Conservation (phyloP, 1,140 invertebrate genomes). For the Cepaea nemoralis region DNA sequence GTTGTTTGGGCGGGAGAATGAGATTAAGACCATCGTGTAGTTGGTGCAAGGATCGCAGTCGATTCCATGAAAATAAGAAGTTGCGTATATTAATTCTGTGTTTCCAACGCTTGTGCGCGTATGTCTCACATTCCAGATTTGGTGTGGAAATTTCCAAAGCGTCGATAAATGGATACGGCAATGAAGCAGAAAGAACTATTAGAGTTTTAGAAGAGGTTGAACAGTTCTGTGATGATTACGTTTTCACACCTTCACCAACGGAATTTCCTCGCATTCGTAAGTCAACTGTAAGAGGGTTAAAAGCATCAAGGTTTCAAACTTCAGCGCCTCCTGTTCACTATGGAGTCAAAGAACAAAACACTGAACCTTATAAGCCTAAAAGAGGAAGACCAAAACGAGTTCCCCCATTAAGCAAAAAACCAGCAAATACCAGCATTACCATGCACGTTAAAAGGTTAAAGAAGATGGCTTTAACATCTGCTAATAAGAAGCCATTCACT, state of each 20-base stretch:
- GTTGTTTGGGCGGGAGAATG: constrained; percentile 86
- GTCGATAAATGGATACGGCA: constrained; percentile 69
- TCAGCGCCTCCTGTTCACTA: neutral
- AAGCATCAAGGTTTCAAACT: neutral
- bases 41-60: constrained; percentile 86
- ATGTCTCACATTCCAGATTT: constrained; percentile 79
- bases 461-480: neutral
- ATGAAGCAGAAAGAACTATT: constrained; percentile 77
- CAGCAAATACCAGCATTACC: neutral
- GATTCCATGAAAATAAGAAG: constrained; percentile 86
- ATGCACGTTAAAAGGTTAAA: constrained; percentile 8
- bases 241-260: constrained; percentile 74
- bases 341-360: neutral
- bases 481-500: constrained; percentile 1
- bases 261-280: constrained; percentile 62
- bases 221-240: constrained; percentile 83
- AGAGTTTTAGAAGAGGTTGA: constrained; percentile 85
- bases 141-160: constrained; percentile 71
- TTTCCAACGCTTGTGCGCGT: constrained; percentile 89
- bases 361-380: neutral
- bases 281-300: constrained; percentile 16
- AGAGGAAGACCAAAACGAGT: constrained; percentile 28
- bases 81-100: constrained; percentile 85
- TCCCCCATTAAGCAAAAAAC: neutral
- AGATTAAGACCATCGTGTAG: constrained; percentile 85